These are phyloP conservation scores for Steinernema scapterisci DNA, from an alignment of 2,888 invertebrate genomes.

Conservation along the genomic window DNA sequence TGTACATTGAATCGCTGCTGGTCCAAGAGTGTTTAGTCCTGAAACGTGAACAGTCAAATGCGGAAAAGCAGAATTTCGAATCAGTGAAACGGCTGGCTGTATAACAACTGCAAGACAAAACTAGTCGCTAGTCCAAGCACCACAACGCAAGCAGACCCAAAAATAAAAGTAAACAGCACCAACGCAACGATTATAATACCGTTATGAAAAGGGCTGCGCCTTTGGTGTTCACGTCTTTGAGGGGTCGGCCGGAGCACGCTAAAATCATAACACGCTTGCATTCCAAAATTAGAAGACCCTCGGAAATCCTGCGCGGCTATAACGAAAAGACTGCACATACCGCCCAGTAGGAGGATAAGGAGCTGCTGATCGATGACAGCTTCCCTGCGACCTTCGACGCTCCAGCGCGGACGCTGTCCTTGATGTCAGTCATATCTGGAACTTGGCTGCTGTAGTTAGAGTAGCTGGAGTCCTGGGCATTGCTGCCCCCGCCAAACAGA, in stretches of 20 bases:
- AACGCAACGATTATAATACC: slow-evolving; percentile 10
- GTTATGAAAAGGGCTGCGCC: background rate
- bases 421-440: slow-evolving; percentile 86
- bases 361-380: slow-evolving; percentile 78
- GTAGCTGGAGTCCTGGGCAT: slow-evolving; percentile 33
- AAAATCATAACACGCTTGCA: slow-evolving; percentile 3
- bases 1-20: background rate
- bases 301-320: background rate
- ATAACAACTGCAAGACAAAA: background rate
- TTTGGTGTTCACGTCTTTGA: background rate
- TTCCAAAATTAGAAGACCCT: background rate
- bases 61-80: no score
- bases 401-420: slow-evolving; percentile 93
- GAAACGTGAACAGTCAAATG: no score
- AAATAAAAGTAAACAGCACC: background rate
- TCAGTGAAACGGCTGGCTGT: background rate
- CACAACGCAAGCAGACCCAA: slow-evolving; percentile 18
- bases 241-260: slow-evolving; percentile 23
- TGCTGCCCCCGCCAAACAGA: slow-evolving; percentile 78
- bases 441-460: slow-evolving; percentile 49
- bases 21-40: background rate
- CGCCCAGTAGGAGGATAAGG: slow-evolving; percentile 60
- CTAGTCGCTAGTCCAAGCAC: slow-evolving; percentile 4
- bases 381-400: slow-evolving; percentile 97
- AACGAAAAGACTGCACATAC: slow-evolving; percentile 48